These are phyloP conservation scores for Cylindroiulus punctatus DNA, from an alignment of 2,888 invertebrate genomes.

Conservation along the genomic window DNA sequence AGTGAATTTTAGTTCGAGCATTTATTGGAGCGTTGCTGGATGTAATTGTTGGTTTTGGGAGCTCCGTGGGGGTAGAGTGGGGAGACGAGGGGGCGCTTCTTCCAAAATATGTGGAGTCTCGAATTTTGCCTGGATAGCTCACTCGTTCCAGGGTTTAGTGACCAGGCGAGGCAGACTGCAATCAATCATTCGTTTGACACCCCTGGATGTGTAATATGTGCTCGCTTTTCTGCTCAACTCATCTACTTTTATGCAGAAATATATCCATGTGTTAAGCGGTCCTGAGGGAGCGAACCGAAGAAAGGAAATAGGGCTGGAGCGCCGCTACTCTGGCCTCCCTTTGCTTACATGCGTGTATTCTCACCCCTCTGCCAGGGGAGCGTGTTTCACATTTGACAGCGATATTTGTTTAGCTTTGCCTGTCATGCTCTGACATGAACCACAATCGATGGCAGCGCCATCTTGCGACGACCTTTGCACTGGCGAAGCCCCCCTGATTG, in stretches of 20 bases:
- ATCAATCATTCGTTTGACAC: slow-evolving; percentile 37
- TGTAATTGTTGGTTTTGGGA: slow-evolving; percentile 31
- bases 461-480: slow-evolving; percentile 33
- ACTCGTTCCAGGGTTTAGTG: slow-evolving; percentile 37
- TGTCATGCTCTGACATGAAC: slow-evolving; percentile 42
- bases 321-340: slow-evolving; percentile 34
- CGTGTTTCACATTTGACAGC: slow-evolving; percentile 33
- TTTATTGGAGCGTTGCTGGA: slow-evolving; percentile 42
- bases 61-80: not conserved
- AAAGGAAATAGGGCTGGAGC: slow-evolving; percentile 38
- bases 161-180: slow-evolving; percentile 38
- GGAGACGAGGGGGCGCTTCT: not conserved
- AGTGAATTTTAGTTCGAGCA: slow-evolving; percentile 23
- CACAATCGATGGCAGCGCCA: slow-evolving; percentile 25
- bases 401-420: slow-evolving; percentile 42
- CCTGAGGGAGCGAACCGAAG: not conserved
- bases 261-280: slow-evolving; percentile 38
- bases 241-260: slow-evolving; percentile 42
- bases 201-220: slow-evolving; percentile 34
- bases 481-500: not conserved
- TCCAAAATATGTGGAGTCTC: slow-evolving; percentile 33
- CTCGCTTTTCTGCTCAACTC: slow-evolving; percentile 38
- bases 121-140: slow-evolving; percentile 5
- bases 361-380: slow-evolving; percentile 33
- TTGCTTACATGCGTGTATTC: slow-evolving; percentile 38